A percentile compares a stretch with the other conserved stretches of the same genome.
Evolutionary conservation across 2,888 invertebrate genomes (phyloP).

Genomic region (Drosophila putrida): DNA sequence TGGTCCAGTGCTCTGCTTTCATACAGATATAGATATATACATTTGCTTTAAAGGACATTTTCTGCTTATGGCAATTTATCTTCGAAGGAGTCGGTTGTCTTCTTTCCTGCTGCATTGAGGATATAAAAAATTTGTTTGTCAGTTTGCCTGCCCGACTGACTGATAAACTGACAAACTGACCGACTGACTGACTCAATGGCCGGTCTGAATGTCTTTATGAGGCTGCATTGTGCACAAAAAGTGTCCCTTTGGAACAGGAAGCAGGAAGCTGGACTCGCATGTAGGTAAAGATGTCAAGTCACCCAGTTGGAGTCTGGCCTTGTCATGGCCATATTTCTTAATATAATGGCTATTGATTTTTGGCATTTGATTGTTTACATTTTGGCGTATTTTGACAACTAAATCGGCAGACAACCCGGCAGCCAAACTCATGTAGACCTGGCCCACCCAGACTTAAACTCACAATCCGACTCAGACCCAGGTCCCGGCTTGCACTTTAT

Average conservation of each 20-base stretch:
- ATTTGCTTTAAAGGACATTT: slow-evolving; percentile 77
- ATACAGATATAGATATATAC: slow-evolving; percentile 21
- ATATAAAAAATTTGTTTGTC: slow-evolving; percentile 74
- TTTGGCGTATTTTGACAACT: slow-evolving; percentile 79
- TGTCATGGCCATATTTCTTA: slow-evolving; percentile 52
- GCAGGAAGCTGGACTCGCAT: slow-evolving; percentile 65
- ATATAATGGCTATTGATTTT: slow-evolving; percentile 58
- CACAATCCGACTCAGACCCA: slow-evolving; percentile 30
- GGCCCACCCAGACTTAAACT: slow-evolving; percentile 56
- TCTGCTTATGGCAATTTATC: slow-evolving; percentile 72
- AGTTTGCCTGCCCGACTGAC: slow-evolving; percentile 42
- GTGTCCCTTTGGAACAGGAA: slow-evolving; percentile 55
- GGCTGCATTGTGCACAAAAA: slow-evolving; percentile 58
- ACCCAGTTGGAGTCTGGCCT: slow-evolving; percentile 55
- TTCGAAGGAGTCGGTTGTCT: slow-evolving; percentile 49
- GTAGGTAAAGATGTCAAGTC: slow-evolving; percentile 77
- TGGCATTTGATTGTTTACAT: slow-evolving; percentile 64
- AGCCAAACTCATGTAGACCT: slow-evolving; percentile 38
- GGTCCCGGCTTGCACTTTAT: slow-evolving; percentile 51
- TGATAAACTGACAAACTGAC: slow-evolving; percentile 12
- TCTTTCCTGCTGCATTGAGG: slow-evolving; percentile 46
- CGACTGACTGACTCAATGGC: slow-evolving; percentile 18
- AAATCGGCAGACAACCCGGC: slow-evolving; percentile 65
- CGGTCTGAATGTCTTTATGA: slow-evolving; percentile 61
- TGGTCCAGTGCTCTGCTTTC: slow-evolving; percentile 61